Base-by-base conservation (phyloP, 2,888 invertebrate species). In the Petrophora chlorosata region DNA sequence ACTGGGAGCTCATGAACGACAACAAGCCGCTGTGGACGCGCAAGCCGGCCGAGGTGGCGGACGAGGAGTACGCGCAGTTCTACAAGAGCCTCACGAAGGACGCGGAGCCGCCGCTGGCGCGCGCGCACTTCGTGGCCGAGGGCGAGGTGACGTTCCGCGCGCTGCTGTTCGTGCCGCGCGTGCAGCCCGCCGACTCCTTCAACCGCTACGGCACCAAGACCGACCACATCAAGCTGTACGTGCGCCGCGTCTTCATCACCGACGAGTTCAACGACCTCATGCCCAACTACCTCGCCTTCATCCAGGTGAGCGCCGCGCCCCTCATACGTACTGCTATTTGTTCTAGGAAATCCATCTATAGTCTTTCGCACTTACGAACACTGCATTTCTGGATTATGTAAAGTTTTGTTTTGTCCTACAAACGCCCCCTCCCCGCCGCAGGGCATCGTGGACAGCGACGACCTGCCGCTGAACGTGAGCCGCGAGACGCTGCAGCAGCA, bases 241-340 rank as follows among this genome's bases (percentile, higher is more conserved):
- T 99, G 44, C 93, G 99, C 51, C 93, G 99, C 53, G 99, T 99
- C 9, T 99, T 99, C 91, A 99, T 99, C 87, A 99, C 99, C 5
- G 99, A 99, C 83, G 98, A 99, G 91, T 99, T 99, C 92, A 97
- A 97, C 81, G 99, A 99, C 79, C 97, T 99, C 95, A 97, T 99
- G 95, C 99, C 99, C 60, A 98, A 96, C 82, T 99, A 99, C 84
- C 92, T 99, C 65, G 95, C 94, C 63, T 99, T 99, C 84, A 94
- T 99, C 52, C 95, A 96, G 71, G 72, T 70, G 5, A 5, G 34
- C 5, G 30, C 10, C n/a, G 8, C 14, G 14, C 14, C 25, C 23
- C 96, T n/a, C n/a, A n/a, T n/a, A n/a, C n/a, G n/a, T n/a, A n/a
- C n/a, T n/a, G n/a, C n/a, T n/a, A n/a, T n/a, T n/a, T n/a, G n/a